Evolutionary conservation across 2,888 invertebrate genomes (phyloP), one percentile per base, ranked within the genome.

Genomic region (Cephus pulcher): DNA sequence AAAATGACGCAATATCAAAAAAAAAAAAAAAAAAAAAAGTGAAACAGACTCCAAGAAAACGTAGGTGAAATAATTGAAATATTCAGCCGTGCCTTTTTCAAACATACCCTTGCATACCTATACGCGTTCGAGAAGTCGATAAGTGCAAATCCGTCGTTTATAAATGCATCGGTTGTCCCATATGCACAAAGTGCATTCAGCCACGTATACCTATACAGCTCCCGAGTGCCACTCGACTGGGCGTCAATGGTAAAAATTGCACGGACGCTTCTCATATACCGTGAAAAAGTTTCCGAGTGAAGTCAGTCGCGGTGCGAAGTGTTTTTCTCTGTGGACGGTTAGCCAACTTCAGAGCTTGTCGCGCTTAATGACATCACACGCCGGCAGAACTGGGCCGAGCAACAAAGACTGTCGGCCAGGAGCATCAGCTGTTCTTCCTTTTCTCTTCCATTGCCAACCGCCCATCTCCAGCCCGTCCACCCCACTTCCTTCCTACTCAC

Each of bases 291-390:
- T 56, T 9, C 23, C 23, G 23, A 56, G 56, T 23, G 56, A 56
- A 56, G 15, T 56, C 56, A 56, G 56, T 23, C 56, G 56, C 56
- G 56, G 56, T 23, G 6, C 56, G 23, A 23, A 23, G 56, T 56
- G 56, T 23, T 56, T 56, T 2, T 56, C 15, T 30, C 34, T 12
- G 73, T 68, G 76, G 76, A 37, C 76, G 76, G 74, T 56, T 74
- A 56, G 73, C 74, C 74, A 56, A 77, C 76, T 77, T 77, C 76
- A 77, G 76, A 77, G 76, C 73, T 32, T 77, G 76, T 77, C 76
- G 33, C 11, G 73, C 34, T 74, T 77, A 77, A 77, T 40, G 69
- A 40, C 74, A 69, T 77, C 77, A 77, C 77, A 74, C 74, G 77
- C 69, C 69, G 74, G 69, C 34, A 35, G 77, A 74, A 77, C 74